These are phyloP conservation scores for Malurus elegans DNA, from an alignment of 2,113 vertebrate genomes.

Conservation along the genomic window DNA sequence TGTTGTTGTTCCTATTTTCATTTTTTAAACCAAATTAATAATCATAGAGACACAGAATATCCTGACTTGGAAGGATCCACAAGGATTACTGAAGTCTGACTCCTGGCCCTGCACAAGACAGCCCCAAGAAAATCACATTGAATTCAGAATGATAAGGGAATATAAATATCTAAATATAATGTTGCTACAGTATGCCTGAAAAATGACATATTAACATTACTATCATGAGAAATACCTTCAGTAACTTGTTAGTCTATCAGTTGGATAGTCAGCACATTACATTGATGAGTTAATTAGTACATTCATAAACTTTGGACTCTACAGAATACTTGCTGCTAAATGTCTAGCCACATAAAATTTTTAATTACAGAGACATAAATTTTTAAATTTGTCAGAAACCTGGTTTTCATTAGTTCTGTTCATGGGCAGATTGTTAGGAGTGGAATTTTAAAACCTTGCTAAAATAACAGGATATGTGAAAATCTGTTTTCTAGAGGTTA, in stretches of 20 bases:
- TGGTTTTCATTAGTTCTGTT: not conserved
- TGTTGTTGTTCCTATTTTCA: not conserved
- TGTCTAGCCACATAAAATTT: not conserved
- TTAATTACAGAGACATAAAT: not conserved
- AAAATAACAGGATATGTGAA: not conserved
- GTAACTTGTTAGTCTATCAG: not conserved
- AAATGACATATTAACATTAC: not conserved
- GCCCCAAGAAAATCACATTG: not conserved
- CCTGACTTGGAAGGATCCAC: not conserved
- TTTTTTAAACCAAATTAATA: not conserved
- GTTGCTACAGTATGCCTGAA: not conserved
- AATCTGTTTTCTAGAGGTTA: not conserved
- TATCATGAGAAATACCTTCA: not conserved
- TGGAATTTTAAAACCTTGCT: not conserved
- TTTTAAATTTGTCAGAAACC: not conserved
- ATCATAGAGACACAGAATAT: not conserved
- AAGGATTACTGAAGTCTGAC: not conserved
- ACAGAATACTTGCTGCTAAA: not conserved
- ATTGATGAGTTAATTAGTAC: not conserved
- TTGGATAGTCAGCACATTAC: not conserved
- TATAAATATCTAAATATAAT: not conserved
- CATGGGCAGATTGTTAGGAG: not conserved
- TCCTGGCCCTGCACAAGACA: not conserved
- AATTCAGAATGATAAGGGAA: not conserved
- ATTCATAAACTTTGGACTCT: not conserved